phyloP scores from a whole-genome alignment of 2,888 invertebrate genomes.

The Eupelmus urozonus region DNA sequence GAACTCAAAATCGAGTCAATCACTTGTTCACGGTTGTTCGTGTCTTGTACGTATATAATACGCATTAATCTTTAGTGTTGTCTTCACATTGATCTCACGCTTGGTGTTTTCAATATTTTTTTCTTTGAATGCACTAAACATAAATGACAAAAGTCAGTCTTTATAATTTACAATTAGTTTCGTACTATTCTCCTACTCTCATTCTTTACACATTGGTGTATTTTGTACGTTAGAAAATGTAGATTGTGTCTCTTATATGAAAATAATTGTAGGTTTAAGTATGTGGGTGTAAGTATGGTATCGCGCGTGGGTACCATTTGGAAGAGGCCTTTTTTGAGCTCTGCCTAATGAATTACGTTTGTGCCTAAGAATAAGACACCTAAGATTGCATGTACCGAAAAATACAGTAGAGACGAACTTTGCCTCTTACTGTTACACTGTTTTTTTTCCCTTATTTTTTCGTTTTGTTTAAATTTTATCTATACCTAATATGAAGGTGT shows the following conservation, averaged over 20 bases:
- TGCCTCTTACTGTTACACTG: slow-evolving; percentile 18
- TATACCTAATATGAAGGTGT: slow-evolving; percentile 40
- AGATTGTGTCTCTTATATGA: slow-evolving; percentile 52
- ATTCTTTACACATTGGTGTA: slow-evolving; percentile 35
- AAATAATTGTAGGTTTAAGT: slow-evolving; percentile 59
- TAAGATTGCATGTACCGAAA: slow-evolving; percentile 49
- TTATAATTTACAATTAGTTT: slow-evolving; percentile 49
- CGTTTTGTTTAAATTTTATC: slow-evolving; percentile 33
- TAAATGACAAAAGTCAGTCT: slow-evolving; percentile 54
- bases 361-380: slow-evolving; percentile 37
- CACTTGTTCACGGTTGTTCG: slow-evolving; percentile 6
- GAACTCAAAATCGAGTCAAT: slow-evolving; percentile 37
- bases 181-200: slow-evolving; percentile 40
- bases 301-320: slow-evolving; percentile 43
- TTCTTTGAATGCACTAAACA: slow-evolving; percentile 44
- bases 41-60: slow-evolving; percentile 43
- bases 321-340: slow-evolving; percentile 51
- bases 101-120: slow-evolving; percentile 40
- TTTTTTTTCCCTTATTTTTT: slow-evolving; percentile 21
- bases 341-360: slow-evolving; percentile 38
- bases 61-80: slow-evolving; percentile 24
- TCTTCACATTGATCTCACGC: slow-evolving; percentile 18
- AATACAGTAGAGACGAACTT: slow-evolving; percentile 38
- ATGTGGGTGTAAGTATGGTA: slow-evolving; percentile 58
- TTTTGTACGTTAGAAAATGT: slow-evolving; percentile 56